A percentile compares a stretch with the other conserved stretches of the same genome.
phyloP scores from a whole-genome alignment of 1,140 invertebrate species.

The Hirudo medicinalis region DNA sequence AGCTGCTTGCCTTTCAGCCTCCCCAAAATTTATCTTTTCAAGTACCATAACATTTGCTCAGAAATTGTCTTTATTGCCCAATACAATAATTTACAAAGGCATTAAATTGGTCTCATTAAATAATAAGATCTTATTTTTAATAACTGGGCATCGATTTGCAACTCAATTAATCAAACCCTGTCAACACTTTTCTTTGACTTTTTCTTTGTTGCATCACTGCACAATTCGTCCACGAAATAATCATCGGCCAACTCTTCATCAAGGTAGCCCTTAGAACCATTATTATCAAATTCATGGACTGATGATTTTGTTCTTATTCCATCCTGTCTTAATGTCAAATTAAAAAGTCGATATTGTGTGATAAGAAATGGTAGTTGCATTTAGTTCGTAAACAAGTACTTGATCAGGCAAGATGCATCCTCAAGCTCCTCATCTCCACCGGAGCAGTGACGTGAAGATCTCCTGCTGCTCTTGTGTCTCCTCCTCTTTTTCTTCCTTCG shows the following conservation, averaged over 20 bases:
- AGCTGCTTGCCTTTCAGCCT: conserved; percentile 3
- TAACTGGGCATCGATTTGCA: background rate
- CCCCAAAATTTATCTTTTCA: conserved; percentile 1
- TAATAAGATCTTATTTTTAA: background rate
- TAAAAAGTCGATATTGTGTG: background rate
- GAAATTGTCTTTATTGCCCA: background rate
- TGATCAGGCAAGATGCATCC: background rate
- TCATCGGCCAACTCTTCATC: background rate
- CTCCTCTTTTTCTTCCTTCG: conserved; percentile 5
- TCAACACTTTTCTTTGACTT: conserved; percentile 5
- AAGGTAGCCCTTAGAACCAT: background rate
- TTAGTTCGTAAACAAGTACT: background rate
- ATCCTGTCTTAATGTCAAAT: background rate
- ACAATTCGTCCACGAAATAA: background rate
- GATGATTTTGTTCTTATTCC: background rate
- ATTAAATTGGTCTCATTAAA: background rate
- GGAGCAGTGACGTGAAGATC: background rate
- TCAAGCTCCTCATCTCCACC: background rate
- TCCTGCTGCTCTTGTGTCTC: background rate
- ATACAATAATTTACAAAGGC: background rate
- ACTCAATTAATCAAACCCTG: background rate
- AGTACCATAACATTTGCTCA: background rate
- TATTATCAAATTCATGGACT: background rate
- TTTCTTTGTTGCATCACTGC: background rate
- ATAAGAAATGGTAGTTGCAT: background rate